A percentile compares a stretch with the other conserved stretches of the same genome.
Evolutionary conservation across 2,113 vertebrate genomes (phyloP).

Genomic region (Oriolus oriolus): DNA sequence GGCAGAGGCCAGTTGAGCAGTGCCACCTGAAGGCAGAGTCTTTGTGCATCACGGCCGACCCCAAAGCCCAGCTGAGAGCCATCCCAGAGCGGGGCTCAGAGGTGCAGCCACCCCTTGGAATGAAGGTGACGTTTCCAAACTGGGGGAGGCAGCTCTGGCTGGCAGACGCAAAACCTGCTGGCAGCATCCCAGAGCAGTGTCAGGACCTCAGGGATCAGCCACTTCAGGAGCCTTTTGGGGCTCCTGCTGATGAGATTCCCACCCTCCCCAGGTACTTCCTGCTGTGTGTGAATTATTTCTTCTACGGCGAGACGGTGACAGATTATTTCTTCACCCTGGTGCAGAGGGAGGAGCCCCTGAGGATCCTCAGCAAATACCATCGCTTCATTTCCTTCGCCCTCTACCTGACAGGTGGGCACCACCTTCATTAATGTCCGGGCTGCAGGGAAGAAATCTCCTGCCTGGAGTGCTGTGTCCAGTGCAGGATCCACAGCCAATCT

Average conservation of each 20-base stretch:
- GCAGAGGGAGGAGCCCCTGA: conserved; percentile 91
- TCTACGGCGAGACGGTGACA: conserved; percentile 95
- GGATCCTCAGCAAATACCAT: conserved; percentile 98
- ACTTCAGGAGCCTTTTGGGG: not conserved
- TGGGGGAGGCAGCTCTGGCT: not conserved
- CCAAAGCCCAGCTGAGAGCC: not conserved
- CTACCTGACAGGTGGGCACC: conserved; percentile 86
- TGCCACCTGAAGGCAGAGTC: not conserved
- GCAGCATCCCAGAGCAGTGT: not conserved
- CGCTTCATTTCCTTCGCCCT: conserved; percentile 97
- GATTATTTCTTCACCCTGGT: conserved; percentile 98
- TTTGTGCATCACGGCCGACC: not conserved
- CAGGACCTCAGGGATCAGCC: not conserved
- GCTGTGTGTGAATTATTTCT: conserved; percentile 97
- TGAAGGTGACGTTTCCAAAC: not conserved
- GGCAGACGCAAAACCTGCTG: not conserved
- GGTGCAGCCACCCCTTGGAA: not conserved
- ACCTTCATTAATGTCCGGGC: not conserved
- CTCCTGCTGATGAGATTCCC: not conserved
- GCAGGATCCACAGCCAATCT: not conserved
- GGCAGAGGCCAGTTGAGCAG: not conserved
- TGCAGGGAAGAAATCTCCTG: not conserved
- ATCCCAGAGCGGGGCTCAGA: not conserved
- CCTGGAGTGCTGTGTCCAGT: not conserved
- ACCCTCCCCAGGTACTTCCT: conserved; percentile 89